A percentile compares a stretch with the other conserved stretches of the same genome.
phyloP scores from a whole-genome alignment of 2,888 invertebrate species.

The Didymodactylos carnosus region DNA sequence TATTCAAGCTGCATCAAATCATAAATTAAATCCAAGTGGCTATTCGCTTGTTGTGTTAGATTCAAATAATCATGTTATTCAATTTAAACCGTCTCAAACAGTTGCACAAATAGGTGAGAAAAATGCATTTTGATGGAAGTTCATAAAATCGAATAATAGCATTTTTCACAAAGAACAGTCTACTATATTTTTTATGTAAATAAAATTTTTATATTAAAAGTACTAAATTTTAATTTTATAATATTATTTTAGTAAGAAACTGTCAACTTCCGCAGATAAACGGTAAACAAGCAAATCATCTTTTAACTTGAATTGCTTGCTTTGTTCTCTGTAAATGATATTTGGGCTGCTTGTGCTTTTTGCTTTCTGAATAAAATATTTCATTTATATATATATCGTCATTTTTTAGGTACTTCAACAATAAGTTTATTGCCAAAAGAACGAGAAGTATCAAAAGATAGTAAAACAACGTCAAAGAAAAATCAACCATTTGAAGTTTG shows the following conservation, averaged over 20 bases:
- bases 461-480: not conserved
- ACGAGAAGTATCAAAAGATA: not conserved
- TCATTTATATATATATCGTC: too few species aligned
- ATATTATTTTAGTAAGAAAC: not conserved
- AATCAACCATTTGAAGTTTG: not conserved
- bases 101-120: conserved; percentile 45
- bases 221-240: not conserved
- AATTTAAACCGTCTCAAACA: conserved; percentile 53
- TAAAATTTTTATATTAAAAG: too few species aligned
- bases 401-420: not conserved
- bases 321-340: too few species aligned
- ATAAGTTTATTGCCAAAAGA: not conserved
- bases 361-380: not conserved
- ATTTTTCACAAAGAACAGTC: too few species aligned
- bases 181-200: too few species aligned
- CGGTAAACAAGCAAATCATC: too few species aligned
- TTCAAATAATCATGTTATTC: conserved; percentile 38
- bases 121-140: too few species aligned
- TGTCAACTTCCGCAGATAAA: not conserved
- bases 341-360: too few species aligned
- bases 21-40: conserved; percentile 47
- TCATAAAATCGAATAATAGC: too few species aligned
- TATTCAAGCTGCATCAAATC: conserved; percentile 49
- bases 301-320: too few species aligned
- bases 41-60: conserved; percentile 46